Conservation (phyloP, 2,113 vertebrate genomes). For the Notarius lentiginosus region DNA sequence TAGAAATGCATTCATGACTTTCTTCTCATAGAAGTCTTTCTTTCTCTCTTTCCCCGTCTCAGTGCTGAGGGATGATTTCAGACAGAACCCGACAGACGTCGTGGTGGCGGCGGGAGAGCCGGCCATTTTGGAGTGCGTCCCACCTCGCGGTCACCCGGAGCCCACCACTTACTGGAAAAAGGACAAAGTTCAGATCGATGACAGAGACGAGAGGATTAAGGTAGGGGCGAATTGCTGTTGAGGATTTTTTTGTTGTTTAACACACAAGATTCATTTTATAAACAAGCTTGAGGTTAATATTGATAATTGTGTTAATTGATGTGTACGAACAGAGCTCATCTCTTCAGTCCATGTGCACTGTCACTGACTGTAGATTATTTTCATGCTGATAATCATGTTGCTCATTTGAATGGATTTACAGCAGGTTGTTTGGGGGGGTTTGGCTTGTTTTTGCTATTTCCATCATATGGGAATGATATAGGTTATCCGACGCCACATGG, state of each 20-base stretch:
- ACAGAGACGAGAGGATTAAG: slow-evolving; percentile 92
- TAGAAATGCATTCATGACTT: neutral
- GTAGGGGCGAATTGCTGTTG: slow-evolving; percentile 57
- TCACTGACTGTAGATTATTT: neutral
- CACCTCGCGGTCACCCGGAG: slow-evolving; percentile 94
- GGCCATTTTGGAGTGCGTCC: slow-evolving; percentile 93
- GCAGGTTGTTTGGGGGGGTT: neutral
- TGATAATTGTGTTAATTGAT: neutral
- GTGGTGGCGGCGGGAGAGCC: slow-evolving; percentile 96
- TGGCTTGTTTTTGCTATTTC: neutral
- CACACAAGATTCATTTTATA: neutral
- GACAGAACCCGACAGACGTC: slow-evolving; percentile 94
- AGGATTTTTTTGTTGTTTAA: neutral
- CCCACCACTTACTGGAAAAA: slow-evolving; percentile 99
- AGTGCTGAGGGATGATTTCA: slow-evolving; percentile 97
- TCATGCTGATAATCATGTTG: neutral
- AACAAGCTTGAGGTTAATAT: neutral
- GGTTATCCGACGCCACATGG: neutral
- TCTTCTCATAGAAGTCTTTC: too few species aligned
- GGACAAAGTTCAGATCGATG: slow-evolving; percentile 92
- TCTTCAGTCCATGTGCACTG: neutral
- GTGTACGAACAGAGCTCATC: neutral
- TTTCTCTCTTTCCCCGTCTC: slow-evolving; percentile 28
- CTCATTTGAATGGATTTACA: too few species aligned
- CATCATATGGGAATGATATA: neutral